Evolutionary conservation across 2,888 invertebrate genomes (phyloP).

Genomic region (Dinocampus coccinellae): DNA sequence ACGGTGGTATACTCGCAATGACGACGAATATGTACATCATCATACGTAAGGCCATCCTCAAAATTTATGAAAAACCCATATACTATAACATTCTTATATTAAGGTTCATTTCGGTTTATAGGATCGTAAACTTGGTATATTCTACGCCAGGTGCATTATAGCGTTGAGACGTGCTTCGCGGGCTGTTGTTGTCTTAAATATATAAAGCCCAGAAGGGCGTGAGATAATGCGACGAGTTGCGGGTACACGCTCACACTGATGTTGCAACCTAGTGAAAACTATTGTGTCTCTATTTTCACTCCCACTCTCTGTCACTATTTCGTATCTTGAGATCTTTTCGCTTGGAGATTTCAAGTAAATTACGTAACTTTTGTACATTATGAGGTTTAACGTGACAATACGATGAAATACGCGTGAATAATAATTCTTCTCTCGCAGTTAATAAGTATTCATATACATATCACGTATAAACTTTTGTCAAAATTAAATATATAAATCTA

Average conservation of each 20-base stretch:
- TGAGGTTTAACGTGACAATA: neutral
- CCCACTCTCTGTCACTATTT: too few species aligned
- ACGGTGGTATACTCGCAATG: neutral
- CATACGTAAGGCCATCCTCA: slow-evolving; percentile 38
- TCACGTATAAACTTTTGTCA: neutral
- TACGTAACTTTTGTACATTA: neutral
- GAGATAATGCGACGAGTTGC: slow-evolving; percentile 43
- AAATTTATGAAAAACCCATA: slow-evolving; percentile 60
- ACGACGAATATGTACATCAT: slow-evolving; percentile 7
- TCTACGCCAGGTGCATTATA: slow-evolving; percentile 58
- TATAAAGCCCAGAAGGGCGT: slow-evolving; percentile 47
- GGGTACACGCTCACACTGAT: slow-evolving; percentile 7
- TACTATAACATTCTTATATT: slow-evolving; percentile 62
- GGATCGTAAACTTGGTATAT: slow-evolving; percentile 57
- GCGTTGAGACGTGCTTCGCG: slow-evolving; percentile 40
- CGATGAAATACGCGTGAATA: neutral
- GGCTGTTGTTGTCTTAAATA: slow-evolving; percentile 51
- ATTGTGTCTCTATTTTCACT: too few species aligned
- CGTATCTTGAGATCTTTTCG: slow-evolving; percentile 24
- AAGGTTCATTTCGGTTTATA: slow-evolving; percentile 61
- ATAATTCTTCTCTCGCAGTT: neutral
- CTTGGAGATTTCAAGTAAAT: neutral
- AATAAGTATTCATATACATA: neutral
- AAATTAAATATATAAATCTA: too few species aligned
- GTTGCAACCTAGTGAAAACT: neutral